Evolutionary conservation across 2,888 invertebrate species (phyloP).

Genomic region (Meteorus cinctellus): DNA sequence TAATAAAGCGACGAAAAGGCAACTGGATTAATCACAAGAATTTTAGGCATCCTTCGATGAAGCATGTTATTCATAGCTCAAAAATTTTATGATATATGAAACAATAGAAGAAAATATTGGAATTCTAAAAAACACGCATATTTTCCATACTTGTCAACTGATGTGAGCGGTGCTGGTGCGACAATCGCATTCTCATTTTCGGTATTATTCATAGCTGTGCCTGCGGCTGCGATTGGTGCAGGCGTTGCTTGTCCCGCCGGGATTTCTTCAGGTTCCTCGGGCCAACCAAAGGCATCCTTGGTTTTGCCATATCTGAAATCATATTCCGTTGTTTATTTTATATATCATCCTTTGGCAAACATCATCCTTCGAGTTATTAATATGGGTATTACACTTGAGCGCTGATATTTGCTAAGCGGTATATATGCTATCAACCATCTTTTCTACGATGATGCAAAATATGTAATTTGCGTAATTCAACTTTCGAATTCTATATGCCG

Average conservation of each 20-base stretch:
- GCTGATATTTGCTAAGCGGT: no score
- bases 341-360: no score
- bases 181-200: slow-evolving; percentile 71
- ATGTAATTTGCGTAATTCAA: no score
- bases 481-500: no score
- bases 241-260: slow-evolving; percentile 68
- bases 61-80: slow-evolving; percentile 13
- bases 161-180: slow-evolving; percentile 75
- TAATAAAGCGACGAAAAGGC: neutral
- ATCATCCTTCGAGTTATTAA: no score
- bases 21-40: neutral
- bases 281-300: slow-evolving; percentile 97
- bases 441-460: no score
- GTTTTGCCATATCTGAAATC: slow-evolving; percentile 88
- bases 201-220: slow-evolving; percentile 62
- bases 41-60: neutral
- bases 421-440: no score
- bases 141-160: slow-evolving; percentile 76
- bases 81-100: slow-evolving; percentile 36
- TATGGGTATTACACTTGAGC: no score
- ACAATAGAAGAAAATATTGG: slow-evolving; percentile 34
- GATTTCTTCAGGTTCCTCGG: slow-evolving; percentile 92
- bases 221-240: slow-evolving; percentile 63
- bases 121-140: slow-evolving; percentile 5
- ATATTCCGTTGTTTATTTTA: slow-evolving; percentile 51